phyloP scores from a whole-genome alignment of 2,113 vertebrate species.

The Scophthalmus maximus region DNA sequence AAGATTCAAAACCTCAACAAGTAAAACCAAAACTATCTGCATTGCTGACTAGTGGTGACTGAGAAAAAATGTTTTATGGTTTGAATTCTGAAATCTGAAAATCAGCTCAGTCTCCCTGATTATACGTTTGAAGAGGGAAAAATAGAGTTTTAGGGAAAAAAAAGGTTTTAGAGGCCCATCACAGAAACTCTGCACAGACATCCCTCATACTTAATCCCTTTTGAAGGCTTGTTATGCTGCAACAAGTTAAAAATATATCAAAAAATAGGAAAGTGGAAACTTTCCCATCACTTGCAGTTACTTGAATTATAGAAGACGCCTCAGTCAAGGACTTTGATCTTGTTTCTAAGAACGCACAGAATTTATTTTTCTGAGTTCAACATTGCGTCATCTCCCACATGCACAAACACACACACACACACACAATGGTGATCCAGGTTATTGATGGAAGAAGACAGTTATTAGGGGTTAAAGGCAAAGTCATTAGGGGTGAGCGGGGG shows the following conservation, averaged over 20 bases:
- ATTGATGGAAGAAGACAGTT: slow-evolving; percentile 20
- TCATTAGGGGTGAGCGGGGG: slow-evolving; percentile 32
- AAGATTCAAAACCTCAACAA: background rate
- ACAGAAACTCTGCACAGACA: background rate
- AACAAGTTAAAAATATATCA: background rate
- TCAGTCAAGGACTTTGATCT: background rate
- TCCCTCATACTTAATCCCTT: background rate
- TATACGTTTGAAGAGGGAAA: background rate
- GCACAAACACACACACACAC: background rate
- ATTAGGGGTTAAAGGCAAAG: slow-evolving; percentile 10
- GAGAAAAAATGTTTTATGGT: background rate
- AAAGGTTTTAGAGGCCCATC: background rate
- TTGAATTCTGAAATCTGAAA: slow-evolving; percentile 4
- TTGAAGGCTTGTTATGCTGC: background rate
- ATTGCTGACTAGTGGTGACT: background rate
- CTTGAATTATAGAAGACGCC: background rate
- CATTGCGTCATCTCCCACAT: background rate
- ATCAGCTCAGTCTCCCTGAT: background rate
- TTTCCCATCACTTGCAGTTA: background rate
- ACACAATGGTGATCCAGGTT: background rate
- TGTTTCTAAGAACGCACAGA: background rate
- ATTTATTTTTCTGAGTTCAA: background rate
- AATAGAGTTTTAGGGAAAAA: background rate
- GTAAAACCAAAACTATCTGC: background rate
- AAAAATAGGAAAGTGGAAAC: slow-evolving; percentile 9